Evolutionary conservation across 2,888 invertebrate genomes (phyloP).

Genomic region (Endotricha flammealis): DNA sequence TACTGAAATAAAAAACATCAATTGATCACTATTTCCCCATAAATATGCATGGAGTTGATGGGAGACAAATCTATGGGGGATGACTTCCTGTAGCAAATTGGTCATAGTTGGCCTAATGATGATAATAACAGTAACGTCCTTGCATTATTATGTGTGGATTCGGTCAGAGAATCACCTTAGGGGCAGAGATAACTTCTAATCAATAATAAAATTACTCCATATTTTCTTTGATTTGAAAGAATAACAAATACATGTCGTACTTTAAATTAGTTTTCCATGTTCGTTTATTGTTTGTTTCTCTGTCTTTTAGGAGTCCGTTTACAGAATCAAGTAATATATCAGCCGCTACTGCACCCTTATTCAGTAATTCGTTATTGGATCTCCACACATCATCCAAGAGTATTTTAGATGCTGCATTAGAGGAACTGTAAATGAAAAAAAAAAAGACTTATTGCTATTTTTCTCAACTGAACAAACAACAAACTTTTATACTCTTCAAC

Average conservation of each 20-base stretch:
- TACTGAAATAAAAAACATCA: constrained; percentile 26
- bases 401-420: constrained; percentile 43
- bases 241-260: constrained; percentile 32
- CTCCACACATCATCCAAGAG: constrained; percentile 43
- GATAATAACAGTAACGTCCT: too few species aligned
- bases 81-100: too few species aligned
- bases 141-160: too few species aligned
- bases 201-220: too few species aligned
- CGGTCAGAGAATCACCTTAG: too few species aligned
- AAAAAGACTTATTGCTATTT: not conserved
- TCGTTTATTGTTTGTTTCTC: constrained; percentile 30
- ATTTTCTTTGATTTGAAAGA: too few species aligned
- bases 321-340: constrained; percentile 34
- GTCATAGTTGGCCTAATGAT: too few species aligned
- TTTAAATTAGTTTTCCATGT: constrained; percentile 48
- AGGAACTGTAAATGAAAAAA: constrained; percentile 33
- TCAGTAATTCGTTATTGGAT: constrained; percentile 30
- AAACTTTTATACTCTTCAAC: not conserved
- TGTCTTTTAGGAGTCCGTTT: constrained; percentile 30
- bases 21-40: too few species aligned
- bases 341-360: constrained; percentile 21
- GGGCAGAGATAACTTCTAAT: too few species aligned
- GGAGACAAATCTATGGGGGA: too few species aligned
- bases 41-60: too few species aligned
- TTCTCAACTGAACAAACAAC: not conserved